Evolutionary conservation across 2,888 invertebrate species (phyloP).

Genomic region (Ochlodes sylvanus): DNA sequence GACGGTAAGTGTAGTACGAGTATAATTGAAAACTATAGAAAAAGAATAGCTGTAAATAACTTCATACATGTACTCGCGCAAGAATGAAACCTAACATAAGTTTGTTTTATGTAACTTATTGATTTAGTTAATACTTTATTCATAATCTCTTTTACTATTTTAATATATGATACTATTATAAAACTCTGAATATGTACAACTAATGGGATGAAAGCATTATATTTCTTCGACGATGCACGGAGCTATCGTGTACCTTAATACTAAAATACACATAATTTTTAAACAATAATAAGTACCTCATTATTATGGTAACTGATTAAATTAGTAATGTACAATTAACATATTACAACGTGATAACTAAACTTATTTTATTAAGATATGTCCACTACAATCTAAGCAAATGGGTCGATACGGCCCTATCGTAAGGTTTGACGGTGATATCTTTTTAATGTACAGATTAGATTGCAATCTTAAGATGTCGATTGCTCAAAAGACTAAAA

Average conservation of each 20-base stretch:
- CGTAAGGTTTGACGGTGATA: too few relatives aligned
- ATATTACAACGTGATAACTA: not conserved
- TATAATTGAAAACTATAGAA: too few relatives aligned
- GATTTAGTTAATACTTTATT: not conserved
- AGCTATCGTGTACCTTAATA: not conserved
- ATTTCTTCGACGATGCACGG: not conserved
- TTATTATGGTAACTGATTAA: too few relatives aligned
- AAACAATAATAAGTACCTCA: not conserved
- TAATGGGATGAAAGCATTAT: constrained; percentile 1
- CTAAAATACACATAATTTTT: not conserved
- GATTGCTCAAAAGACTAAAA: too few relatives aligned
- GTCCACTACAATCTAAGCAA: not conserved
- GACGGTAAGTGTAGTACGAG: too few relatives aligned
- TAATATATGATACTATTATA: not conserved
- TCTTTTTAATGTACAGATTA: too few relatives aligned
- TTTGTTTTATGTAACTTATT: too few relatives aligned
- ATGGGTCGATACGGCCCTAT: not conserved
- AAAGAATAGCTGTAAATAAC: too few relatives aligned
- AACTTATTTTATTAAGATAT: too few relatives aligned
- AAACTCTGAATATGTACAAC: not conserved
- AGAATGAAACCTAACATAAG: too few relatives aligned
- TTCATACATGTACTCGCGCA: too few relatives aligned
- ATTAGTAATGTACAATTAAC: not conserved
- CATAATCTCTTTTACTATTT: not conserved
- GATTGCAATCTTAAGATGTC: too few relatives aligned